These are phyloP conservation scores for Hyperoplus lanceolatus DNA, from an alignment of 2,797 vertebrate genomes.

Conservation along the genomic window DNA sequence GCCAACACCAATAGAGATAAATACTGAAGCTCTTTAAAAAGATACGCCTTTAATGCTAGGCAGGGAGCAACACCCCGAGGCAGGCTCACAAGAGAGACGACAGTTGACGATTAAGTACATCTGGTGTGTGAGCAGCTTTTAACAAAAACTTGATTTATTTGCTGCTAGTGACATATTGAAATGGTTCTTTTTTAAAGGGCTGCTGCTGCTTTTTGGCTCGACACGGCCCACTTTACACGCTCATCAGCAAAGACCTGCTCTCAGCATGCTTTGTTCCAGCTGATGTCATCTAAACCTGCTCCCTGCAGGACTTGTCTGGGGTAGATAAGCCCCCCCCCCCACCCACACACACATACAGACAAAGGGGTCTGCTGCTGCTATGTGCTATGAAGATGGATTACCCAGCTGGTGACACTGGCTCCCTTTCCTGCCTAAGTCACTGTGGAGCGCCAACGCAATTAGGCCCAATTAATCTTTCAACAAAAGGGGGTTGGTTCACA, in stretches of 20 bases:
- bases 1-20: conserved; percentile 45
- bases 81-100: conserved; percentile 50
- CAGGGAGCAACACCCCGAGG: conserved; percentile 15
- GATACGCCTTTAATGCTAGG: conserved; percentile 28
- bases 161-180: conserved; percentile 70
- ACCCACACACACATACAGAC: conserved; percentile 26
- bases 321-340: conserved; percentile 81
- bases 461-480: conserved; percentile 86
- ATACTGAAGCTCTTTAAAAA: conserved; percentile 46
- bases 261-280: conserved; percentile 90
- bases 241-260: conserved; percentile 83
- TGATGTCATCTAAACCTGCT: conserved; percentile 89
- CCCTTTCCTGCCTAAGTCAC: conserved; percentile 74
- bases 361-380: conserved; percentile 57
- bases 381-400: conserved; percentile 88
- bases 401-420: conserved; percentile 81
- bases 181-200: conserved; percentile 52
- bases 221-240: conserved; percentile 83
- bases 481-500: conserved; percentile 70
- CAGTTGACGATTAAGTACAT: conserved; percentile 48
- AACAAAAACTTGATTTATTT: conserved; percentile 52
- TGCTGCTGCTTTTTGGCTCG: conserved; percentile 73
- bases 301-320: conserved; percentile 84
- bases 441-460: conserved; percentile 85
- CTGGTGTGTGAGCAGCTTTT: conserved; percentile 23